Evolutionary conservation across 2,113 vertebrate species (phyloP).

Genomic region (Mormoops blainvillei): DNA sequence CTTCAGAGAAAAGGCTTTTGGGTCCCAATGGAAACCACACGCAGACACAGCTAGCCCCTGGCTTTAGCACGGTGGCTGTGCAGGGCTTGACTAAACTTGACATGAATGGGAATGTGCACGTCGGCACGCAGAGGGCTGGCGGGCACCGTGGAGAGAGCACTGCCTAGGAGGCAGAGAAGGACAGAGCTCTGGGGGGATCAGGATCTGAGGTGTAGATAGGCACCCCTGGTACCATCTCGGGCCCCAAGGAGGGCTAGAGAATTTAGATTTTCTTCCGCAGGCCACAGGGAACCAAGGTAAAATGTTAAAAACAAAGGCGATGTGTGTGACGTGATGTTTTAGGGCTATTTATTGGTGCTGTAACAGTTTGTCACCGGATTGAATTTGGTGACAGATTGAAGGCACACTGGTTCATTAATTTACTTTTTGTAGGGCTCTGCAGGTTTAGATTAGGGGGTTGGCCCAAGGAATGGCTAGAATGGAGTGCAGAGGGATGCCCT

Average conservation of each 20-base stretch:
- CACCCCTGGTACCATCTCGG: accelerated
- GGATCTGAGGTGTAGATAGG: accelerated
- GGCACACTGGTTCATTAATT: neutral
- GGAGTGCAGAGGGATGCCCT: accelerated
- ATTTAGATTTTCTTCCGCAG: neutral
- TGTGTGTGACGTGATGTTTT: neutral
- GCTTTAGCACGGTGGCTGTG: accelerated
- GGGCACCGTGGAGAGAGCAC: accelerated
- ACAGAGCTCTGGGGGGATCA: neutral
- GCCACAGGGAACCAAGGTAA: accelerated
- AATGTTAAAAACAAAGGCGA: neutral
- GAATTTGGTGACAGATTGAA: neutral
- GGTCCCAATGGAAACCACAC: accelerated
- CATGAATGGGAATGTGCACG: accelerated
- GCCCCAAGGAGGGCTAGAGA: accelerated
- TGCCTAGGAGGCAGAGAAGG: neutral
- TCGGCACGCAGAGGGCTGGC: neutral
- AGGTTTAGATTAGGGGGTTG: neutral
- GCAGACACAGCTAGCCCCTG: accelerated
- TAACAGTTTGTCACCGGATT: neutral
- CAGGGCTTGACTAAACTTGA: neutral
- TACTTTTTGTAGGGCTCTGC: accelerated
- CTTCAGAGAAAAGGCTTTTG: neutral
- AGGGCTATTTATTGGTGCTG: too few species aligned
- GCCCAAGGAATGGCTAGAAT: accelerated